Evolutionary conservation across 2,113 vertebrate genomes (phyloP).

Genomic region (Myotis davidii): DNA sequence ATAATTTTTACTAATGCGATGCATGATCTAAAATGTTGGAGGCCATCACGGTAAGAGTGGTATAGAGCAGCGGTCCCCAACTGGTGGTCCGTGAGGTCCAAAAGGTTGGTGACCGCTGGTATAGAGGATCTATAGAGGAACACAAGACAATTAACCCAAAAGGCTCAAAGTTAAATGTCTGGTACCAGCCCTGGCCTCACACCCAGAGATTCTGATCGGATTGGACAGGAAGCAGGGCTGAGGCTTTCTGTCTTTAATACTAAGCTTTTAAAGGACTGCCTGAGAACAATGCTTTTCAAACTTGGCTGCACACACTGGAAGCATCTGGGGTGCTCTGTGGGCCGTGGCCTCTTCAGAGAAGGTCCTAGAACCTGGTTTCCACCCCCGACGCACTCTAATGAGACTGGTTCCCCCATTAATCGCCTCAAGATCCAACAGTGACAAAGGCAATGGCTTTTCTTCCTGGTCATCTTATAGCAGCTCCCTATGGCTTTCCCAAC

Average conservation of each 20-base stretch:
- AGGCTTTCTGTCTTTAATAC: too few relatives aligned
- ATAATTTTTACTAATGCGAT: neutral
- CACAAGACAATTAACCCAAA: neutral
- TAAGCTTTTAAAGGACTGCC: too few relatives aligned
- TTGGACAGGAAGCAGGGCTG: too few relatives aligned
- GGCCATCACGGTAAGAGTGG: neutral
- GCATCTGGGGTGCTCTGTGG: neutral
- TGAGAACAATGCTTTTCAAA: too few relatives aligned
- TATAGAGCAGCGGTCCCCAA: neutral
- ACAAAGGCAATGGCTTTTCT: neutral
- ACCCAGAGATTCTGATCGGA: too few relatives aligned
- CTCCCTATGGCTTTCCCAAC: neutral
- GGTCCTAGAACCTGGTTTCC: neutral
- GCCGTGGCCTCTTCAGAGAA: neutral
- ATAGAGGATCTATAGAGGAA: neutral
- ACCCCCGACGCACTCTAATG: accelerated
- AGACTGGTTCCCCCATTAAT: neutral
- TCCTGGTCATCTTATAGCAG: neutral
- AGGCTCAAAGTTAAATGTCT: neutral
- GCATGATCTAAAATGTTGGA: neutral
- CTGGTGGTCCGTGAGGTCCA: too few relatives aligned
- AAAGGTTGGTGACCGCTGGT: neutral
- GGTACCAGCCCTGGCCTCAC: too few relatives aligned
- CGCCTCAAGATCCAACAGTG: neutral
- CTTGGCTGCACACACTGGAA: too few relatives aligned